phyloP scores from a whole-genome alignment of 2,797 vertebrate species.

The Platalea minor region DNA sequence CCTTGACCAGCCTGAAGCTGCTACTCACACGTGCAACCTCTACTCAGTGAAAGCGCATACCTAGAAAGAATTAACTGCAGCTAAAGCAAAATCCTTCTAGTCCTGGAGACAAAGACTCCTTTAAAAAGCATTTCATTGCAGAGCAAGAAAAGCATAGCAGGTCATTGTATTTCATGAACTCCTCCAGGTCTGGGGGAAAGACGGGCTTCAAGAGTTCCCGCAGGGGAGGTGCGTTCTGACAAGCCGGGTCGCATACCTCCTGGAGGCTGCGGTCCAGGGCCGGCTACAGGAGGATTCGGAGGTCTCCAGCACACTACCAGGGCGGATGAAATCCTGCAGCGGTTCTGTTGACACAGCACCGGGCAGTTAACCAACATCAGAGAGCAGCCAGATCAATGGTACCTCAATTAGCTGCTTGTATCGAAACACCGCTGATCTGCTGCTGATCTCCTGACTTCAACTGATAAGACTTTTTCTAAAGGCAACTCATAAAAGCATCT shows the following conservation, averaged over 20 bases:
- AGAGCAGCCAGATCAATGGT: not conserved
- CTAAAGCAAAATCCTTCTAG: not conserved
- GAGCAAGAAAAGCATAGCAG: not conserved
- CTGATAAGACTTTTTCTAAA: not conserved
- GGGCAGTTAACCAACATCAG: fast-evolving
- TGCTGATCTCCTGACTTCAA: not conserved
- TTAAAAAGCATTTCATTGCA: not conserved
- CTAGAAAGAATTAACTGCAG: fast-evolving
- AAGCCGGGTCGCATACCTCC: fast-evolving
- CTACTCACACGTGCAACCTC: not conserved
- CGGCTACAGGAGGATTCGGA: not conserved
- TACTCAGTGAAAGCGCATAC: fast-evolving
- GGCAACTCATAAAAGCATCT: not conserved
- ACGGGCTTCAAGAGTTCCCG: fast-evolving
- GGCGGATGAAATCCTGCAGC: not conserved
- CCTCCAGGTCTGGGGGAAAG: fast-evolving
- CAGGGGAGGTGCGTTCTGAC: not conserved
- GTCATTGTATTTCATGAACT: fast-evolving
- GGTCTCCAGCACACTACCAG: not conserved
- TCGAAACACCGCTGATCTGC: fast-evolving
- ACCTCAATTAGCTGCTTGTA: too few relatives aligned
- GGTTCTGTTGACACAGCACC: not conserved
- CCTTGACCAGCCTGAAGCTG: not conserved
- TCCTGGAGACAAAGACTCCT: not conserved
- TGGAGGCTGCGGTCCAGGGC: not conserved